Conservation (phyloP, 2,888 invertebrate genomes). For the Drosophila imparisetae region DNA sequence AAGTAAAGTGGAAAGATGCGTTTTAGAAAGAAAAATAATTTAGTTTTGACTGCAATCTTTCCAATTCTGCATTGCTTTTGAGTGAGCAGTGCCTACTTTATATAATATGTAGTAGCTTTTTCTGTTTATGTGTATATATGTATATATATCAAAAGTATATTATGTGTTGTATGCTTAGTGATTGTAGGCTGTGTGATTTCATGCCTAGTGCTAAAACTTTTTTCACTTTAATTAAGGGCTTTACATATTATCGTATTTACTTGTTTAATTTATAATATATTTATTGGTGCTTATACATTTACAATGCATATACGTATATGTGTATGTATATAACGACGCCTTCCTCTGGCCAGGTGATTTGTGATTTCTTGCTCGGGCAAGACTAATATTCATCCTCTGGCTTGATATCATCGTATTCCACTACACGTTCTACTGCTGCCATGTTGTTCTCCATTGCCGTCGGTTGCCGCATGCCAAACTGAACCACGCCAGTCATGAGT, state of each 20-base stretch:
- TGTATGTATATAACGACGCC: no score
- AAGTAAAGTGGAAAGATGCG: no score
- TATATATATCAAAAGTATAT: not conserved
- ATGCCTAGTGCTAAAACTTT: no score
- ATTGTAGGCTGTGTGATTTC: not conserved
- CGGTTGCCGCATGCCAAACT: slow-evolving; percentile 96
- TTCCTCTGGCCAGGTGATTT: slow-evolving; percentile 90
- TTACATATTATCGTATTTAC: slow-evolving; percentile 87
- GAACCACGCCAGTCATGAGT: slow-evolving; percentile 88
- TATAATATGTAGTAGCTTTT: no score
- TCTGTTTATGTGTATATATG: no score
- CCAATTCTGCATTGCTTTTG: not conserved
- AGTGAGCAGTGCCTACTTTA: not conserved
- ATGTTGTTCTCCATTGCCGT: slow-evolving; percentile 94
- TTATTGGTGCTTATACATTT: not conserved
- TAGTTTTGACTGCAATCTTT: no score
- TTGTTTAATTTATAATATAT: not conserved
- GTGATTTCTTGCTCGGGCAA: slow-evolving; percentile 87
- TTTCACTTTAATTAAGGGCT: no score
- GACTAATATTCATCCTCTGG: slow-evolving; percentile 87
- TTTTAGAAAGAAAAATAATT: no score
- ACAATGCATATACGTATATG: no score
- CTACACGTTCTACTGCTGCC: slow-evolving; percentile 93
- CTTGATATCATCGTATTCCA: slow-evolving; percentile 86
- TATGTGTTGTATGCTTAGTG: not conserved